Evolutionary conservation across 1,140 invertebrate species (phyloP), one percentile per base, ranked within the genome.

Genomic region (Drosophila subpulchrella): DNA sequence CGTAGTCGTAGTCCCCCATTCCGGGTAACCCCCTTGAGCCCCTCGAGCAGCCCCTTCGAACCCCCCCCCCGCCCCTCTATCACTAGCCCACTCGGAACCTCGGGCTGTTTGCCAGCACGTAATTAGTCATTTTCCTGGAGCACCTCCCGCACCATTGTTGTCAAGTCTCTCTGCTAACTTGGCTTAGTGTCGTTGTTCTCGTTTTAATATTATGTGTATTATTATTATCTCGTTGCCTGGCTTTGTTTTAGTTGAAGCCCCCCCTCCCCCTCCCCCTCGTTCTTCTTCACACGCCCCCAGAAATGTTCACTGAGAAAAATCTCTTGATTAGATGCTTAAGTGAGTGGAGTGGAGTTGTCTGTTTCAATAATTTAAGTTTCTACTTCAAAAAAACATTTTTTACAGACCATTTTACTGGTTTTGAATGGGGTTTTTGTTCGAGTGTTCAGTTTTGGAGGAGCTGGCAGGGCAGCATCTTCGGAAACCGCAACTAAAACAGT

Each of bases 111-210:
- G 56, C 41, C 77, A 62, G 34, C 62, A 77, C 57, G 75, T 77
- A 88, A 88, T 88, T 88, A 88, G 83, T 88, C 72, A 88, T 88
- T 88, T 80, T 83, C 84, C 79, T 79, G 71, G 59, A 76, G 73
- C 73, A 61, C 42, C 72, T 59, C 73, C 55, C 74, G 46, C 71
- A 57, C 47, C 72, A 77, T 70, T 62, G 74, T 70, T 70, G 63
- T 61, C 65, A 74, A 38, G 54, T 30, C 46, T 38, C 50, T 34
- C 38, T 55, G 39, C 41, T 50, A 57, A 62, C 36, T 57, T 56
- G 74, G 51, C 65, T 55, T 63, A 56, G 75, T 88, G 83, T 82
- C 79, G 78, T 75, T 81, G 83, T 82, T 65, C 83, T 86, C 83
- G 72, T 86, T 78, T 78, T 78, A 78, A 78, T 77, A 78, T 78